These are phyloP conservation scores for Merodon equestris DNA, from an alignment of 2,888 invertebrate species.

Conservation along the genomic window DNA sequence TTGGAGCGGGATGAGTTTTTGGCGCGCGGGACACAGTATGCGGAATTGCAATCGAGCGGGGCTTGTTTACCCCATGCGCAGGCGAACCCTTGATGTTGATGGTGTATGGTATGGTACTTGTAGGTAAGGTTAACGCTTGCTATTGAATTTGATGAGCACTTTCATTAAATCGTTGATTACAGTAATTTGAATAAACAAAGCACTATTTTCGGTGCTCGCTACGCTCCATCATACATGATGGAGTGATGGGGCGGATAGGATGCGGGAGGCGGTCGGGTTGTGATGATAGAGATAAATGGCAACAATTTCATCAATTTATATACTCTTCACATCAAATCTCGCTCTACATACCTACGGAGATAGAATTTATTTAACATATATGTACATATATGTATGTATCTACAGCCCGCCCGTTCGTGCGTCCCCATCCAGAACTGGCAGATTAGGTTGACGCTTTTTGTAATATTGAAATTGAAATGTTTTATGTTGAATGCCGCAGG, in stretches of 20 bases:
- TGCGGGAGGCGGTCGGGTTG: not conserved
- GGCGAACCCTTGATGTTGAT: not conserved
- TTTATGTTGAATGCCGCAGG: conserved; percentile 56
- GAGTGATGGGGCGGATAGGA: conserved; percentile 26
- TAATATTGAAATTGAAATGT: conserved; percentile 66
- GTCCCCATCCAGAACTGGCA: conserved; percentile 18
- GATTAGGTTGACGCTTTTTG: conserved; percentile 45
- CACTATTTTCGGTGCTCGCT: conserved; percentile 21
- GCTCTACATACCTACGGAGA: not conserved
- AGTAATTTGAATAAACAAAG: conserved; percentile 61
- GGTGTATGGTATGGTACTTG: not conserved
- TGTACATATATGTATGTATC: too few species aligned
- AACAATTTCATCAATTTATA: conserved; percentile 59
- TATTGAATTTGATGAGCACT: conserved; percentile 52
- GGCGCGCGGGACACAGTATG: not conserved
- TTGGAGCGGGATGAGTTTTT: not conserved
- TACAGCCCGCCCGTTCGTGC: too few species aligned
- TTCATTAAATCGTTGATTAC: conserved; percentile 62
- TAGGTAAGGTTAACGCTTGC: conserved; percentile 26
- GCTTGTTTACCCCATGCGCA: conserved; percentile 19
- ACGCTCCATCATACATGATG: conserved; percentile 3
- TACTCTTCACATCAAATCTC: conserved; percentile 29
- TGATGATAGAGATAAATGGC: conserved; percentile 4
- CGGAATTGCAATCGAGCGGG: not conserved
- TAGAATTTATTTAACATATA: conserved; percentile 23